Conservation (phyloP, 1,140 invertebrate species). For the Polypedilum pembai region DNA sequence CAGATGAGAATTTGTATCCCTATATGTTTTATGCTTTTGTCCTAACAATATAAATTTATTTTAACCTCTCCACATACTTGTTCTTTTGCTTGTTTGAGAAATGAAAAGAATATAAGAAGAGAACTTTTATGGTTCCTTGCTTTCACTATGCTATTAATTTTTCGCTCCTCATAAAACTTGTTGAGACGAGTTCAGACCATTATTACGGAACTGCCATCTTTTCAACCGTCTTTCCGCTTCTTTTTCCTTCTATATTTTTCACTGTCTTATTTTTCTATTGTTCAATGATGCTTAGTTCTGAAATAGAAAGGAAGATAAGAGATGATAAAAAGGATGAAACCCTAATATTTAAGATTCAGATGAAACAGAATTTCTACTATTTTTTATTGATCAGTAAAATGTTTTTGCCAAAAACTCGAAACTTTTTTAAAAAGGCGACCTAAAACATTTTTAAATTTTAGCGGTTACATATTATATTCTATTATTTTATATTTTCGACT, state of each 20-base stretch:
- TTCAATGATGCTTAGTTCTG: too few species aligned
- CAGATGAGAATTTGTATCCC: background rate
- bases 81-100: background rate
- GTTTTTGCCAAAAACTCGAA: too few species aligned
- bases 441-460: too few species aligned
- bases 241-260: background rate
- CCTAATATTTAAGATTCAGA: too few species aligned
- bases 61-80: background rate
- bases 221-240: background rate
- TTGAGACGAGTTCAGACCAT: background rate
- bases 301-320: too few species aligned
- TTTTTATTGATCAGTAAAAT: too few species aligned
- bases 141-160: background rate
- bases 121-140: background rate
- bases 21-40: background rate
- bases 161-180: constrained; percentile 25
- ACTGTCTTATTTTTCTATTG: background rate
- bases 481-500: too few species aligned
- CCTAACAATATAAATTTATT: background rate
- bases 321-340: too few species aligned
- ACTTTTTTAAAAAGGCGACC: too few species aligned
- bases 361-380: too few species aligned
- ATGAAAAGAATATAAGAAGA: background rate
- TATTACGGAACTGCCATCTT: background rate
- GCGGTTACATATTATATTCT: too few species aligned